These are phyloP conservation scores for Dichetophora obliterata DNA, from an alignment of 2,888 invertebrate genomes.

Conservation along the genomic window DNA sequence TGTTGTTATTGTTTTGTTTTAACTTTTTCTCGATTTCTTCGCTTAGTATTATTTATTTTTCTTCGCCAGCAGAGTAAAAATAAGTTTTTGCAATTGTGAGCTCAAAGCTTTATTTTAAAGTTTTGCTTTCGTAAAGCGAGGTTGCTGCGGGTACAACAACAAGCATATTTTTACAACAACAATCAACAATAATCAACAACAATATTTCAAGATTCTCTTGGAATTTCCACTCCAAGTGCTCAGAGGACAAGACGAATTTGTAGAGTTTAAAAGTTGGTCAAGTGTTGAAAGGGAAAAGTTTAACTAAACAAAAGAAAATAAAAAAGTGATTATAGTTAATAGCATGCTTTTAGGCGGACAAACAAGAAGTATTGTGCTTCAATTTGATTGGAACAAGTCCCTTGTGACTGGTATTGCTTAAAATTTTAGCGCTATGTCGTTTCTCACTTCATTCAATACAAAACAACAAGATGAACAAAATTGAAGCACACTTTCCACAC, in stretches of 20 bases:
- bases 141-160: background rate
- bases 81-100: conserved; percentile 8
- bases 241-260: conserved; percentile 56
- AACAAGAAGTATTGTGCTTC: background rate
- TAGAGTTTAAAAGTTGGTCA: conserved; percentile 49
- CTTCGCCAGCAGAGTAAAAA: conserved; percentile 28
- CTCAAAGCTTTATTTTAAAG: conserved; percentile 17
- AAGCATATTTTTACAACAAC: too few relatives aligned
- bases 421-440: too few relatives aligned
- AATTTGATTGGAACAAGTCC: too few relatives aligned
- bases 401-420: too few relatives aligned
- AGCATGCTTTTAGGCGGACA: conserved; percentile 19
- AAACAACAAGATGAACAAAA: too few relatives aligned
- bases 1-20: conserved; percentile 51
- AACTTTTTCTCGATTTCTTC: background rate
- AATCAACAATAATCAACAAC: conserved; percentile 39
- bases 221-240: conserved; percentile 53
- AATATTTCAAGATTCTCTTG: conserved; percentile 46
- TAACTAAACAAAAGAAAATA: conserved; percentile 26
- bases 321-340: conserved; percentile 37
- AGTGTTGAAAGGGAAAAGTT: conserved; percentile 14
- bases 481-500: too few relatives aligned
- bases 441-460: too few relatives aligned
- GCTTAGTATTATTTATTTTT: conserved; percentile 2
- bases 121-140: background rate